Evolutionary conservation across 2,113 vertebrate species (phyloP).

Genomic region (Neomonachus schauinslandi): DNA sequence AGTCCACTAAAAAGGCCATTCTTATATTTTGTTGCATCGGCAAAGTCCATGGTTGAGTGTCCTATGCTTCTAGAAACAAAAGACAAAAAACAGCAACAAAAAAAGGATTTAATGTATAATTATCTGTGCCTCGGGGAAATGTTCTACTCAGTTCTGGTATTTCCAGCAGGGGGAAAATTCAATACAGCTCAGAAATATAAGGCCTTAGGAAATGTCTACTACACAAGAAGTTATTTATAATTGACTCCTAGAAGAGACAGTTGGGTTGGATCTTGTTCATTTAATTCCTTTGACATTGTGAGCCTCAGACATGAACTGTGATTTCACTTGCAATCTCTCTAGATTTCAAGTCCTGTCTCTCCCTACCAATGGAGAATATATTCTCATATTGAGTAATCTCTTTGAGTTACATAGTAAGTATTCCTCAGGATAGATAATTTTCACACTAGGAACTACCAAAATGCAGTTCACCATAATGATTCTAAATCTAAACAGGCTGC

Average conservation of each 20-base stretch:
- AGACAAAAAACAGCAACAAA: not conserved
- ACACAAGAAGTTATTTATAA: not conserved
- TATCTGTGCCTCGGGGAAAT: not conserved
- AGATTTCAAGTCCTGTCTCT: not conserved
- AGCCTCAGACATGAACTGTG: not conserved
- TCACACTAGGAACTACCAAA: not conserved
- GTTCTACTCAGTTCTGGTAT: not conserved
- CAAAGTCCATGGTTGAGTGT: not conserved
- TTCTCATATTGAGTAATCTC: not conserved
- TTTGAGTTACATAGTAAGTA: not conserved
- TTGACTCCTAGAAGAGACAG: not conserved
- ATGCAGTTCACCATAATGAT: not conserved
- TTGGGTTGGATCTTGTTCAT: not conserved
- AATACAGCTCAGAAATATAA: not conserved
- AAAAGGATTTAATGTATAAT: not conserved
- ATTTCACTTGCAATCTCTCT: not conserved
- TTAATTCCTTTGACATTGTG: not conserved
- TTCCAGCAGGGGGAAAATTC: not conserved
- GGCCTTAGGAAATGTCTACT: not conserved
- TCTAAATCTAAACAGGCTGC: not conserved
- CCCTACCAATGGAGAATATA: not conserved
- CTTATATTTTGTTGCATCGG: not conserved
- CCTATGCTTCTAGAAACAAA: not conserved
- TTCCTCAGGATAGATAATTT: not conserved
- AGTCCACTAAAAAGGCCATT: not conserved